Evolutionary conservation across 2,113 vertebrate species (phyloP), one percentile per base, ranked within the genome.

Genomic region (Micronycteris hirsuta): DNA sequence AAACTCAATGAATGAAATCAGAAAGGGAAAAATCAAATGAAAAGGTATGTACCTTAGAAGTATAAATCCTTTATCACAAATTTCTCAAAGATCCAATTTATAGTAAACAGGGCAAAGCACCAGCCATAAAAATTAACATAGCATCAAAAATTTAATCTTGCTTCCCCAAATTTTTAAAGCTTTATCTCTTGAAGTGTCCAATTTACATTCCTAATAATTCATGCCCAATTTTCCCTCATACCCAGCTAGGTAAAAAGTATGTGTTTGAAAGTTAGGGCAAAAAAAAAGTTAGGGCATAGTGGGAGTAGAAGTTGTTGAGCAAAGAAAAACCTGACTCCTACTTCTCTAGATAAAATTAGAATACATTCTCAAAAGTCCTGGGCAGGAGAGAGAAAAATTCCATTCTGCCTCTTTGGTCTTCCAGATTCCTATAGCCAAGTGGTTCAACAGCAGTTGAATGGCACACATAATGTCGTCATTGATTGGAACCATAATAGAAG

Each of bases 381-480:
- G 96, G 85, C 47, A 94, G 68, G 83, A 92, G 91, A 22, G 10
- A 96, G 56, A 96, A 96, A 91, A 97, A 96, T 96, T 97, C 89
- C 83, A 97, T 97, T 98, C 94, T 98, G 96, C 54, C 91, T 91
- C 86, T 65, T 96, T 73, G 78, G 96, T 98, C 94, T 97, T 98
- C 98, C 94, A 96, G 98, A 98, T 98, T 98, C 97, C 98, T 97
- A 97, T 92, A 97, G 97, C 97, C 98, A 97, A 98, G 91, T 97
- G 97, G 97, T 98, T 98, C 89, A 92, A 95, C 97, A 97, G 97
- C 95, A 97, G 93, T 95, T 98, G 98, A 98, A 98, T 97, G 98
- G 98, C 97, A 96, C 85, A 97, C 98, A 98, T 97, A 97, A 98
- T 98, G 98, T 98, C 98, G 98, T 98, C 98, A 98, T 97, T 98